phyloP scores from a whole-genome alignment of 2,888 invertebrate species.

The Epinotia demarniana region DNA sequence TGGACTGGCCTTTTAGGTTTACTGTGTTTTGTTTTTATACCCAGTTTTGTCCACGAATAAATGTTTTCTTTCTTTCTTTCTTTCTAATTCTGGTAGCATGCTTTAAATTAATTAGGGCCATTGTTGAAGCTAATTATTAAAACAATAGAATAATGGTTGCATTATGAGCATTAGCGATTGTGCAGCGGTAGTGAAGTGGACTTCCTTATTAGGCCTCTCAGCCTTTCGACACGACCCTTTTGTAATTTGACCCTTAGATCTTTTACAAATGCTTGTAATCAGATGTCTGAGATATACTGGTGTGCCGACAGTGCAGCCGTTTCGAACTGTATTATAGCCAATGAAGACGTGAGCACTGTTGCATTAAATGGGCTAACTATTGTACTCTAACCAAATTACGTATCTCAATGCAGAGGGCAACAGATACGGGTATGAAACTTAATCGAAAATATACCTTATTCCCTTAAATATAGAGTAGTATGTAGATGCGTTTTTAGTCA shows the following conservation, averaged over 20 bases:
- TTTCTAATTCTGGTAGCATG: slow-evolving; percentile 7
- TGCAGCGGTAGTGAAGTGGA: slow-evolving; percentile 57
- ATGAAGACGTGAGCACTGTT: slow-evolving; percentile 38
- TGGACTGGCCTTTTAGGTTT: too few relatives aligned
- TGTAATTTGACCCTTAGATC: neutral
- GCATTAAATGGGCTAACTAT: slow-evolving; percentile 27
- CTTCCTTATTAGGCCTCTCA: slow-evolving; percentile 62
- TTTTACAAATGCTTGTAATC: neutral
- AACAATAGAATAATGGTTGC: slow-evolving; percentile 43
- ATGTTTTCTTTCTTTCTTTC: too few relatives aligned
- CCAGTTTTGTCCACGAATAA: too few relatives aligned
- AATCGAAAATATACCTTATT: neutral
- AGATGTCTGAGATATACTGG: neutral
- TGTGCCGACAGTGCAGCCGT: neutral
- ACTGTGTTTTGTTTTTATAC: too few relatives aligned
- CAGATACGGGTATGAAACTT: neutral
- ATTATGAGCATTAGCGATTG: slow-evolving; percentile 51
- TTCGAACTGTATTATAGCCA: neutral
- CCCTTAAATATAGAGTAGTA: neutral
- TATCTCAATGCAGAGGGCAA: neutral
- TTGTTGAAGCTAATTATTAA: slow-evolving; percentile 38
- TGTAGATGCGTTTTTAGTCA: neutral
- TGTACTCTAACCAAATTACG: neutral
- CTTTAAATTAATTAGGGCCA: slow-evolving; percentile 37
- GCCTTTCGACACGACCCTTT: neutral